These are phyloP conservation scores for Sinocyclocheilus maitianheensis DNA, from an alignment of 2,113 vertebrate genomes.

Conservation along the genomic window DNA sequence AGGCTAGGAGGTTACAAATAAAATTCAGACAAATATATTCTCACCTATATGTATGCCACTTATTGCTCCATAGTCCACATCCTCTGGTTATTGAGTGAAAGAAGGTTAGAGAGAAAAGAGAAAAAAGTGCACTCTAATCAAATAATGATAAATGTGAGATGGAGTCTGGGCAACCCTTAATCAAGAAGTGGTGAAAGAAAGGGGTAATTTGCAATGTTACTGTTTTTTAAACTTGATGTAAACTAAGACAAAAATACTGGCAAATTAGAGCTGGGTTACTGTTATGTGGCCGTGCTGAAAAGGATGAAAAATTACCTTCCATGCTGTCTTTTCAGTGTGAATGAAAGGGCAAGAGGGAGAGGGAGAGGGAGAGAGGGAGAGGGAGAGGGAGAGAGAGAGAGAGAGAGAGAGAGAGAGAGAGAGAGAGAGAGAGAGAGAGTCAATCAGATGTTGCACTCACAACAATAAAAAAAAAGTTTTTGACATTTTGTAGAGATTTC, in stretches of 20 bases:
- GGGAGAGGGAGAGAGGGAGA: slow-evolving; percentile 2
- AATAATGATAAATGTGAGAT: slow-evolving; percentile 18
- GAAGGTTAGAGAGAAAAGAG: not conserved
- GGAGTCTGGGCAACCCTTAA: slow-evolving; percentile 4
- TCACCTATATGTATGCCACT: slow-evolving; percentile 49
- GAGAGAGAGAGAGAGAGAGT: not conserved
- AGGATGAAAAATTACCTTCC: slow-evolving; percentile 39
- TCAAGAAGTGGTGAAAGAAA: not conserved
- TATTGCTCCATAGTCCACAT: slow-evolving; percentile 50
- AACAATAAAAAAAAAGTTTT: not conserved
- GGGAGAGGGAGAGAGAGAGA: not conserved
- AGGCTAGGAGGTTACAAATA: not conserved
- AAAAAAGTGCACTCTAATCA: slow-evolving; percentile 9
- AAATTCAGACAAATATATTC: not conserved
- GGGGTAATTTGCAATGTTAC: slow-evolving; percentile 10
- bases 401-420: not conserved
- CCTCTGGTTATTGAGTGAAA: not conserved
- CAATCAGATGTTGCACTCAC: not conserved
- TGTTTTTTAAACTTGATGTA: slow-evolving; percentile 18
- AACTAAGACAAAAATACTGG: slow-evolving; percentile 25
- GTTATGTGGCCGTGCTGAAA: not conserved
- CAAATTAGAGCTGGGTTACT: slow-evolving; percentile 1
- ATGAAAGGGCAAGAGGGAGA: not conserved
- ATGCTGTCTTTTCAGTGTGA: slow-evolving; percentile 43
- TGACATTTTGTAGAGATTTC: not conserved